Percentiles rank a stretch among this genome's conserved stretches.
phyloP scores from a whole-genome alignment of 2,113 vertebrate species.

The Rhynchomys soricoides region DNA sequence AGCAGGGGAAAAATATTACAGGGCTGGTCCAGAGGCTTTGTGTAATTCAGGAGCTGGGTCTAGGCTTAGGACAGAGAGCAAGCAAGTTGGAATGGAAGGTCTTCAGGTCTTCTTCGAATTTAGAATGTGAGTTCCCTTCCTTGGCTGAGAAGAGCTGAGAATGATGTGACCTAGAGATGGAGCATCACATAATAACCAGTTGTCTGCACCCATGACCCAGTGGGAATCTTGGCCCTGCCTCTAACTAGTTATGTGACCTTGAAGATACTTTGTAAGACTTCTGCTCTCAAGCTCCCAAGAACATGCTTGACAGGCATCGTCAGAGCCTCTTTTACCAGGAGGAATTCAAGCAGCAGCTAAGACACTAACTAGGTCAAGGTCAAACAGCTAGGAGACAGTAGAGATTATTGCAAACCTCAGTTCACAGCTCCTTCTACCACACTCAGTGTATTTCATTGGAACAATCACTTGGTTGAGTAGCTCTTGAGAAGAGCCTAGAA shows the following conservation, averaged over 20 bases:
- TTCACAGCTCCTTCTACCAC: neutral
- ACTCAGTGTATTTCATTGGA: neutral
- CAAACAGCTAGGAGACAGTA: neutral
- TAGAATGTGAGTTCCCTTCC: neutral
- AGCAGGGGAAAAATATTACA: neutral
- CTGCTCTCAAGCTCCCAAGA: neutral
- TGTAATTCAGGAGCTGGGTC: constrained; percentile 6
- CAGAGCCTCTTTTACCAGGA: neutral
- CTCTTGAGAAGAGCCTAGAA: neutral
- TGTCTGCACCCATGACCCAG: neutral
- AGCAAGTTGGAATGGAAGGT: neutral
- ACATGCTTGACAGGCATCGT: neutral
- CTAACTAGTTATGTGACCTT: neutral
- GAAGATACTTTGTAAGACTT: neutral
- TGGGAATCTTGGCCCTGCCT: neutral
- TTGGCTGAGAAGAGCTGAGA: neutral
- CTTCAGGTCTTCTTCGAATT: neutral
- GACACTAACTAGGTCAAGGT: neutral
- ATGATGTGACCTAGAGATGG: neutral
- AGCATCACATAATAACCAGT: too few species aligned
- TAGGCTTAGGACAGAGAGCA: constrained; percentile 1
- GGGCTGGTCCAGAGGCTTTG: neutral
- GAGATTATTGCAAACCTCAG: neutral
- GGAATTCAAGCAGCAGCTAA: constrained; percentile 19
- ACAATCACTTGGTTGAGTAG: neutral